Percentiles rank a stretch among this genome's conserved stretches.
Evolutionary conservation across 1,140 invertebrate genomes (phyloP).

Genomic region (Orchesella cincta): DNA sequence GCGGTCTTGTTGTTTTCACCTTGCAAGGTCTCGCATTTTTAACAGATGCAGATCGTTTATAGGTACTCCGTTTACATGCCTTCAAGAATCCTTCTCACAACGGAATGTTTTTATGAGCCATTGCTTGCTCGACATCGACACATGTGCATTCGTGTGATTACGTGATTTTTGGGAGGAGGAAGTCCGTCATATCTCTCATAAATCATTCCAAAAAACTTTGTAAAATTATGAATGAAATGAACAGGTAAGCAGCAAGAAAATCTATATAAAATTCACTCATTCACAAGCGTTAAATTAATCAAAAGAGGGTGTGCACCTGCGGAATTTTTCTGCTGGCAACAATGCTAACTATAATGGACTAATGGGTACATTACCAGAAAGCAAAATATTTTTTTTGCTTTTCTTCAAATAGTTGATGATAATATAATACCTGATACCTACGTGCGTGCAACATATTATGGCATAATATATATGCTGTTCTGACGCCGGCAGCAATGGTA

Average conservation of each 20-base stretch:
- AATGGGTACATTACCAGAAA: no score
- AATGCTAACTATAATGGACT: no score
- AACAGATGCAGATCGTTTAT: no score
- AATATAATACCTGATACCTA: no score
- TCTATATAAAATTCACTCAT: not conserved
- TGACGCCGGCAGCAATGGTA: slow-evolving; percentile 10
- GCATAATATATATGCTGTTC: no score
- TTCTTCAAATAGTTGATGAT: no score
- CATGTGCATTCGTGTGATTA: no score
- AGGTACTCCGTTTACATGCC: no score
- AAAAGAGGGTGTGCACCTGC: slow-evolving; percentile 8
- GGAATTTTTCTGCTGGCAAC: not conserved
- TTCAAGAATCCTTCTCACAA: no score
- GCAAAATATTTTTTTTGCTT: no score
- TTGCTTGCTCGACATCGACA: not conserved
- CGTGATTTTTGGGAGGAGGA: slow-evolving; percentile 4
- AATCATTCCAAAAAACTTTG: no score
- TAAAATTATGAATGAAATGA: not conserved
- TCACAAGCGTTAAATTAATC: not conserved
- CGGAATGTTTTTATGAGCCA: not conserved
- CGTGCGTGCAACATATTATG: no score
- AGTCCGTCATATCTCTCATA: not conserved
- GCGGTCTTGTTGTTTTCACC: slow-evolving; percentile 3
- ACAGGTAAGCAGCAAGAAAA: not conserved
- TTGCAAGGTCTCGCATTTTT: not conserved